A percentile compares a stretch with the other conserved stretches of the same genome.
These are phyloP conservation scores for Chaenodraco wilsoni DNA, from an alignment of 2,797 vertebrate genomes.

Conservation along the genomic window DNA sequence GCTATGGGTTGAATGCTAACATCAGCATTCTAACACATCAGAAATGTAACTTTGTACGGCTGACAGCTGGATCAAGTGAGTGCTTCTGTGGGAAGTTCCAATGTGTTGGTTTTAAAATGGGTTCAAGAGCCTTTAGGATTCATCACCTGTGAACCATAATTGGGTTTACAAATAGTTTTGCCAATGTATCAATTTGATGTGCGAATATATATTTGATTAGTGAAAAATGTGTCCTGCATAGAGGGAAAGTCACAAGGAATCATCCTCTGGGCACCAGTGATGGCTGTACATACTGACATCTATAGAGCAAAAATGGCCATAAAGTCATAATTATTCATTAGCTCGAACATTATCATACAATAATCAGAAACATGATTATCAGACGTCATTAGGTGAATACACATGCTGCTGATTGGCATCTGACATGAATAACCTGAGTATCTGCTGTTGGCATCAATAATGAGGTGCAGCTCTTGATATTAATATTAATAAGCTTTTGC, in stretches of 20 bases:
- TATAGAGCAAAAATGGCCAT: not conserved
- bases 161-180: no score
- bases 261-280: not conserved
- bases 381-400: not conserved
- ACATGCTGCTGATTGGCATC: not conserved
- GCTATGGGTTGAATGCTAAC: not conserved
- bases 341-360: not conserved
- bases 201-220: not conserved
- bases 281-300: not conserved
- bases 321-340: not conserved
- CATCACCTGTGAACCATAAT: not conserved
- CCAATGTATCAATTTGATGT: not conserved
- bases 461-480: slow-evolving; percentile 23
- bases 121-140: not conserved
- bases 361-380: not conserved
- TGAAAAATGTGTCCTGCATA: not conserved
- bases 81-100: not conserved
- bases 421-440: not conserved
- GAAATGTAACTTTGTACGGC: not conserved
- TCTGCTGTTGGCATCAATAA: slow-evolving; percentile 13
- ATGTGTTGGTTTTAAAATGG: not conserved
- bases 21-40: no score
- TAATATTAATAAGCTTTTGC: slow-evolving; percentile 49
- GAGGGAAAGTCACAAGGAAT: not conserved
- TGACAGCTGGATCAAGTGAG: no score